Conservation (phyloP, 2,888 invertebrate genomes). For the Thymelicus acteon region DNA sequence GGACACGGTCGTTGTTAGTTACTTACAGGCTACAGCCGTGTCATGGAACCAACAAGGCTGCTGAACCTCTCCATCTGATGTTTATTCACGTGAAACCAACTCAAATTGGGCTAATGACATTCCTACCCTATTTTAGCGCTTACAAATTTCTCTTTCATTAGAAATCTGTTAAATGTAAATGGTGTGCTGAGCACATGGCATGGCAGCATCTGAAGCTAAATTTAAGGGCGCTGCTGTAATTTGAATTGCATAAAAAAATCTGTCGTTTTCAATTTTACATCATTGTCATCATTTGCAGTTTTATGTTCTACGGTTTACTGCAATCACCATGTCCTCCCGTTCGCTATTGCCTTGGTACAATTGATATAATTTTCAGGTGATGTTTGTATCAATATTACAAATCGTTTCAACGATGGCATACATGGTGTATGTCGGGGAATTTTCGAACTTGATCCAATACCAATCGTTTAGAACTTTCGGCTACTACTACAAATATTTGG, state of each 20-base stretch:
- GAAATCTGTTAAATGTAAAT: not conserved
- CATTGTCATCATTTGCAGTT: no score
- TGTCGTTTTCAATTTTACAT: no score
- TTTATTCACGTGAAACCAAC: not conserved
- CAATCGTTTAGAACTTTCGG: conserved; percentile 66
- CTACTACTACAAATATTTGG: conserved; percentile 66
- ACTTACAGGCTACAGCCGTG: conserved; percentile 11
- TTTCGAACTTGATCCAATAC: conserved; percentile 73
- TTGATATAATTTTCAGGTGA: conserved; percentile 53
- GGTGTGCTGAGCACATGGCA: no score
- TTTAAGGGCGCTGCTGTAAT: no score
- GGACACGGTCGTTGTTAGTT: conserved; percentile 16
- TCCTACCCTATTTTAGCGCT: not conserved
- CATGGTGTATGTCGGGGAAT: conserved; percentile 74
- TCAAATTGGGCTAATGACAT: not conserved
- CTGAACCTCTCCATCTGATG: not conserved
- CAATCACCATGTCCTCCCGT: no score
- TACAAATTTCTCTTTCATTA: not conserved
- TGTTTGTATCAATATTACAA: conserved; percentile 63
- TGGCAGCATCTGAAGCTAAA: no score
- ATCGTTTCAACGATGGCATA: conserved; percentile 66
- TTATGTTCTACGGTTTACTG: no score
- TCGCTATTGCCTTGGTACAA: no score
- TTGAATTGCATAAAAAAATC: no score
- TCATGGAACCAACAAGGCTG: not conserved